Base-by-base conservation (phyloP, 2,888 invertebrate species). In the Habroteleia sp. region DNA sequence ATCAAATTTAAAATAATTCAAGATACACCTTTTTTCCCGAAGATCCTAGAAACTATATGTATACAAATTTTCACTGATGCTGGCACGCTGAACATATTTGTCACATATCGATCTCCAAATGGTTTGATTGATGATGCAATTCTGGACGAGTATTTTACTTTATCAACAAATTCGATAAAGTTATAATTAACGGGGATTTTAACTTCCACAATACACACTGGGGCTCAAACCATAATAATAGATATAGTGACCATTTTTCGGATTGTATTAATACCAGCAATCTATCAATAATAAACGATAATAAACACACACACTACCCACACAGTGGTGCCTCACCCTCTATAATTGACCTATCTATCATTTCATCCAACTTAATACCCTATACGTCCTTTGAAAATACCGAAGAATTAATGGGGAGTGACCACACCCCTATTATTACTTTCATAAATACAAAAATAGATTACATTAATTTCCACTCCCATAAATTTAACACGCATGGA, bases 1-100 rank as follows among this genome's bases (percentile, higher is more conserved):
- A 8, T 50, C 0, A 31, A 65, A 52, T 65, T 65, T 35, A 6
- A 44, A 35, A 14, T 65, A 1, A 0, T 65, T 2, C n/a, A 33
- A 2, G 5, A 63, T 16, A 11, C 46, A 0, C 66, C 66, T 4
- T 13, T 11, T 27, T 66, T 29, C 17, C 31, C 25, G 1, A 8
- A 13, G 3, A 27, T 4, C 3, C 14, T 66, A 1, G 56, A 54
- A 39, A 11, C 56, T 2, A 29, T 66, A 0, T 54, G 46, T 0
- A 13, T 66, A 1, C 2, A 39, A 7, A 35, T 66, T n/a, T 31
- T 3, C 3, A 56, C 56, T 2, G 4, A 56, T 0, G 0, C 4
- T 2, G 46, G 39, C 2, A 8, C n/a, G 1, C 11, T 66, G 5
- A 4, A 16, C 0, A 46, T 66, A 7, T 3, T 56, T 5, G 42